phyloP scores from a whole-genome alignment of 1,140 invertebrate species.

The Drosophila seguyi region DNA sequence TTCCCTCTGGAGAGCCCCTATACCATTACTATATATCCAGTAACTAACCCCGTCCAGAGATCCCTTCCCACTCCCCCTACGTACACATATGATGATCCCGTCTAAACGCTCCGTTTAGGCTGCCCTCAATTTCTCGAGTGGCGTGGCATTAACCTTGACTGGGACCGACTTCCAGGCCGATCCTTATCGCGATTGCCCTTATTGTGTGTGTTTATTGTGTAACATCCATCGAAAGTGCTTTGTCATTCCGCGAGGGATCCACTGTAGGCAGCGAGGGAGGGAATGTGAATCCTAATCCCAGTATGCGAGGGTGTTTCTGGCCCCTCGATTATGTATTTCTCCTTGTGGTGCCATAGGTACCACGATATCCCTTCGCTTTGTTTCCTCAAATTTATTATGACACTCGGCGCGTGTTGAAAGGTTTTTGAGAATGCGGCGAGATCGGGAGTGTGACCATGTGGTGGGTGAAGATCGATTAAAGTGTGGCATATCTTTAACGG shows the following conservation, averaged over 20 bases:
- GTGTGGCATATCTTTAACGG: background rate
- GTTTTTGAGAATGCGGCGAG: constrained; percentile 53
- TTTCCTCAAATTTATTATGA: constrained; percentile 75
- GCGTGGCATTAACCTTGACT: constrained; percentile 64
- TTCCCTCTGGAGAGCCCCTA: constrained; percentile 56
- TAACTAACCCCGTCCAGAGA: constrained; percentile 56
- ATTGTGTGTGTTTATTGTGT: constrained; percentile 63
- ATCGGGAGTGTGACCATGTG: constrained; percentile 49
- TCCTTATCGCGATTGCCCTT: constrained; percentile 79
- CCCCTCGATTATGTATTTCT: constrained; percentile 49
- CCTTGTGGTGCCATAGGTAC: constrained; percentile 8
- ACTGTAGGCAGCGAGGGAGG: constrained; percentile 1
- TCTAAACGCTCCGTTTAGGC: constrained; percentile 74
- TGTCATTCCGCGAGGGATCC: constrained; percentile 58
- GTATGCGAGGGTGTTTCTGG: constrained; percentile 61
- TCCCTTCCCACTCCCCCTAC: constrained; percentile 42
- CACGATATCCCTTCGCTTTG: constrained; percentile 34
- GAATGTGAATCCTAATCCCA: constrained; percentile 1
- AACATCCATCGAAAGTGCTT: constrained; percentile 73
- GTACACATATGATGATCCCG: background rate
- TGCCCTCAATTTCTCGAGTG: constrained; percentile 67
- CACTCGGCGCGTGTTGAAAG: constrained; percentile 81
- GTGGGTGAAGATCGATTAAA: constrained; percentile 32
- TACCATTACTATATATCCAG: constrained; percentile 36
- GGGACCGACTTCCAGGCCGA: constrained; percentile 20